Percentiles rank a stretch among this genome's conserved stretches.
Conservation (phyloP, 2,797 vertebrate species). For the Chrosomus eos region DNA sequence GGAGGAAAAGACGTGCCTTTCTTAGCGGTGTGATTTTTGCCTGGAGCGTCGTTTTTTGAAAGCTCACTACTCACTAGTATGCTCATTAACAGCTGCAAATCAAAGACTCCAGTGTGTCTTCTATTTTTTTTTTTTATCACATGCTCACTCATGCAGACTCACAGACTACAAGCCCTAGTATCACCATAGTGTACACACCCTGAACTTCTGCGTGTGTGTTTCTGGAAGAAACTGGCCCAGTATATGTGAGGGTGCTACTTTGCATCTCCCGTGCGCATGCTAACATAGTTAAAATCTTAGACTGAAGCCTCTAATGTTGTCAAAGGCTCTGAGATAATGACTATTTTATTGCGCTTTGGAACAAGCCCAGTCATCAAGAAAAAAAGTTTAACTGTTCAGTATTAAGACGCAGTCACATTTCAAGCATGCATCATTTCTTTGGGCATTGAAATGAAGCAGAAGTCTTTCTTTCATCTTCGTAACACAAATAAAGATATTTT, state of each 20-base stretch:
- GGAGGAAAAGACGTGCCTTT: slow-evolving; percentile 10
- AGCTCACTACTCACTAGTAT: neutral
- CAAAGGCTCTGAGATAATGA: neutral
- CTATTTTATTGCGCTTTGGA: neutral
- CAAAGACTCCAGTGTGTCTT: slow-evolving; percentile 6
- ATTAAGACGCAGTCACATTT: neutral
- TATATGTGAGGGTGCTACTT: neutral
- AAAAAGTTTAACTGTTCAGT: neutral
- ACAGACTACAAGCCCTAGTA: neutral
- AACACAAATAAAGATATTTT: neutral
- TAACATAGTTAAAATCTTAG: slow-evolving; percentile 3
- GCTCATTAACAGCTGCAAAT: neutral
- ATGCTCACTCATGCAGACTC: neutral
- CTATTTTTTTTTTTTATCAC: neutral
- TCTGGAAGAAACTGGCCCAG: slow-evolving; percentile 1
- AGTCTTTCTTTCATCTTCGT: neutral
- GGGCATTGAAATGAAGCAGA: neutral
- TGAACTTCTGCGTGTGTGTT: neutral
- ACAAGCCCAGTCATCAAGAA: neutral
- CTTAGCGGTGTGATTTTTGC: neutral
- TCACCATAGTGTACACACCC: neutral
- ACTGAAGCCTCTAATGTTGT: neutral
- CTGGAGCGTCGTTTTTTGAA: neutral
- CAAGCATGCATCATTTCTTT: neutral
- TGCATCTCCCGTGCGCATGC: neutral